Conservation (phyloP, 2,888 invertebrate species). For the Ommatoiulus sabulosus region DNA sequence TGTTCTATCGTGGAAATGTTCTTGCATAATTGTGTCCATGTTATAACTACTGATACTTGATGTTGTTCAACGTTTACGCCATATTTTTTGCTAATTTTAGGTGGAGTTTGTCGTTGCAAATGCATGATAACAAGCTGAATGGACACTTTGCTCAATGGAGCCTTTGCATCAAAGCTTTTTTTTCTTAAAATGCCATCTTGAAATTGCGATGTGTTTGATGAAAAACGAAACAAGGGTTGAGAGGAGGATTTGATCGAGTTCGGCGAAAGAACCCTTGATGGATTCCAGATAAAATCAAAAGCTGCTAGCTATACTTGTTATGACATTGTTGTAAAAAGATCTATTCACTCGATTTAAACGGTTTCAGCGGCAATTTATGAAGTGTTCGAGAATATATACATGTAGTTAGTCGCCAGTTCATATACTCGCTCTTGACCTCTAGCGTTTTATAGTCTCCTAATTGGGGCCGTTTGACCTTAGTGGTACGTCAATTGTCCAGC, state of each 20-base stretch:
- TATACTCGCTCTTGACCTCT: neutral
- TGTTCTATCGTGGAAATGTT: too few species aligned
- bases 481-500: conserved; percentile 3
- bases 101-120: too few species aligned
- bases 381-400: neutral
- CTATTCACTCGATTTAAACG: conserved; percentile 21
- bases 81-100: too few species aligned
- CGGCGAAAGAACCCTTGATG: neutral
- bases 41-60: too few species aligned
- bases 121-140: neutral
- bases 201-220: neutral
- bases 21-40: too few species aligned
- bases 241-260: neutral
- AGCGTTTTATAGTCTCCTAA: neutral
- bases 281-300: conserved; percentile 22
- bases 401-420: neutral
- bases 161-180: neutral
- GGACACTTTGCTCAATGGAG: neutral
- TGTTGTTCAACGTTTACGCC: too few species aligned
- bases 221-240: conserved; percentile 14
- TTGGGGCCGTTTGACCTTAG: neutral
- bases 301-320: conserved; percentile 24
- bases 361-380: neutral
- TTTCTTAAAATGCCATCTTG: neutral
- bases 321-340: conserved; percentile 22